Conservation (phyloP, 2,888 invertebrate species). For the Phragmatobia fuliginosa region DNA sequence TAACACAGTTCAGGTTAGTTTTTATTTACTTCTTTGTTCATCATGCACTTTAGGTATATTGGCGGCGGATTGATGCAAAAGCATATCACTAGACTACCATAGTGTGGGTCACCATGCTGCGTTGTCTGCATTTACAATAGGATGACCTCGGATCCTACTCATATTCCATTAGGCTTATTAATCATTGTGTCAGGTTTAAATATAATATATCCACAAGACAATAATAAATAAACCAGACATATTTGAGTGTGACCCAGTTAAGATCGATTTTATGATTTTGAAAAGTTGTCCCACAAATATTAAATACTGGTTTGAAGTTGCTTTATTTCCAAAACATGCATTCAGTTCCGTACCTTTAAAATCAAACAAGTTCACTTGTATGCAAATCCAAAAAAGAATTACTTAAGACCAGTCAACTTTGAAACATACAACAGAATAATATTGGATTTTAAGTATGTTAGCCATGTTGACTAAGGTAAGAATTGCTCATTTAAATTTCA, state of each 20-base stretch:
- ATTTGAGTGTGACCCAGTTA: neutral
- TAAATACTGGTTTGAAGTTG: neutral
- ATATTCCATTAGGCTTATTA: too few relatives aligned
- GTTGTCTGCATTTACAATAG: too few relatives aligned
- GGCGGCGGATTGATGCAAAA: too few relatives aligned
- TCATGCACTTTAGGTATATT: too few relatives aligned
- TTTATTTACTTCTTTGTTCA: too few relatives aligned
- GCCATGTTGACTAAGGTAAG: constrained; percentile 3
- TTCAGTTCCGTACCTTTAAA: neutral
- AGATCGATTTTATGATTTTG: neutral
- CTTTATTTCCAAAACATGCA: neutral
- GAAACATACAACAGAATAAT: neutral
- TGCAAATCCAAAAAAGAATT: neutral
- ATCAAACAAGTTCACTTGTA: neutral
- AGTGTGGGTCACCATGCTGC: too few relatives aligned
- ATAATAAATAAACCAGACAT: neutral
- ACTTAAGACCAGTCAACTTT: neutral
- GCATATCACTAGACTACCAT: too few relatives aligned
- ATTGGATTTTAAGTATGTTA: neutral
- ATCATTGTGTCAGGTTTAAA: too few relatives aligned
- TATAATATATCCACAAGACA: too few relatives aligned
- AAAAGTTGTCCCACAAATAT: neutral
- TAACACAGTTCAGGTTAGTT: too few relatives aligned
- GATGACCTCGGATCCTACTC: too few relatives aligned
- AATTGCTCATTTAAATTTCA: neutral